These are phyloP conservation scores for Heliothis virescens DNA, from an alignment of 1,140 invertebrate genomes.

Conservation along the genomic window DNA sequence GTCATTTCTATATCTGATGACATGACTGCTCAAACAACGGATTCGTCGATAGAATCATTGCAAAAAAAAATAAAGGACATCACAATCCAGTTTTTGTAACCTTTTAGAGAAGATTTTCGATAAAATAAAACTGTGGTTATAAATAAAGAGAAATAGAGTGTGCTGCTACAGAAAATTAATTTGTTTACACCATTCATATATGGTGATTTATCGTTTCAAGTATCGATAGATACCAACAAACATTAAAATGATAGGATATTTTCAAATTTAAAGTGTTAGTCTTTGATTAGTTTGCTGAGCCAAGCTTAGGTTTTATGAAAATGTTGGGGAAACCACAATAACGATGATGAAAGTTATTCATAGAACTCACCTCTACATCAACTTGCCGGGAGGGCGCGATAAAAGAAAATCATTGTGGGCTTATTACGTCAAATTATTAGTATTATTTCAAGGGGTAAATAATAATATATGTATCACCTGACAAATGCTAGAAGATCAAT, in stretches of 20 bases:
- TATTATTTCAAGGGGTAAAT: slow-evolving; percentile 50
- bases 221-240: not conserved
- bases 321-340: slow-evolving; percentile 43
- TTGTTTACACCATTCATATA: slow-evolving; percentile 3
- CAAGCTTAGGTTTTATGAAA: slow-evolving; percentile 48
- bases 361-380: slow-evolving; percentile 82
- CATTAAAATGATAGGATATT: not conserved
- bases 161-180: not conserved
- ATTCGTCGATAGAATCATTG: slow-evolving; percentile 56
- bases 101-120: slow-evolving; percentile 54
- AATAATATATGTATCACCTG: slow-evolving; percentile 72
- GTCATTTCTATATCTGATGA: not conserved
- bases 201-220: slow-evolving; percentile 12
- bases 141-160: not conserved
- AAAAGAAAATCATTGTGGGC: slow-evolving; percentile 48
- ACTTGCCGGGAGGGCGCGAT: slow-evolving; percentile 57
- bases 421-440: slow-evolving; percentile 52
- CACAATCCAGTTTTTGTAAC: slow-evolving; percentile 7
- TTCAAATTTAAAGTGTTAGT: slow-evolving; percentile 20
- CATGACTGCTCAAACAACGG: slow-evolving; percentile 20
- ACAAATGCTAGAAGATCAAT: slow-evolving; percentile 82
- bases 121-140: not conserved
- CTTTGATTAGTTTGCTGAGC: slow-evolving; percentile 38
- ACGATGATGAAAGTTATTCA: slow-evolving; percentile 47
- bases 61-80: slow-evolving; percentile 11